phyloP scores from a whole-genome alignment of 2,797 vertebrate species.

The Bovichtus variegatus region DNA sequence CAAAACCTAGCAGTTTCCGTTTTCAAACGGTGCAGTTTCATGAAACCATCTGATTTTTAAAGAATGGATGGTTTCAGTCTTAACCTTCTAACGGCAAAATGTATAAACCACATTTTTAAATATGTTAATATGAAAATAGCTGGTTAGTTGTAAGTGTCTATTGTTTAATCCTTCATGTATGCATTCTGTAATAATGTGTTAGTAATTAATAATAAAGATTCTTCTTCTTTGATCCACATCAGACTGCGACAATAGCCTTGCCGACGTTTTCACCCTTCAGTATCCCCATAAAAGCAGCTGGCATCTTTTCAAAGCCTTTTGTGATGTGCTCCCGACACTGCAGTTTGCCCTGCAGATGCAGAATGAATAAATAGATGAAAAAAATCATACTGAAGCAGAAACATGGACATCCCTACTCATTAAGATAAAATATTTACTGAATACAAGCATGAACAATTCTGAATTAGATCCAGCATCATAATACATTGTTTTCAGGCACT shows the following conservation, averaged over 20 bases:
- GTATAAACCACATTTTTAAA: background rate
- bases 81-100: background rate
- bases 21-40: background rate
- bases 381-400: background rate
- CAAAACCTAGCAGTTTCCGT: background rate
- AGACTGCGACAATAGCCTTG: constrained; percentile 89
- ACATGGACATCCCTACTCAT: background rate
- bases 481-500: constrained; percentile 10
- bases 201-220: background rate
- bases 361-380: constrained; percentile 30
- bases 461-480: background rate
- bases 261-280: constrained; percentile 90
- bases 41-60: background rate
- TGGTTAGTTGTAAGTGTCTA: background rate
- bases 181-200: background rate
- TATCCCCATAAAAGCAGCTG: constrained; percentile 91
- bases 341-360: constrained; percentile 87
- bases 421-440: background rate
- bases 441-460: background rate
- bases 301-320: constrained; percentile 93
- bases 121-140: background rate
- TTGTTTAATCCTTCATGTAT: constrained; percentile 16
- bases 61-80: background rate
- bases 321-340: constrained; percentile 86
- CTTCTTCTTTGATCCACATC: constrained; percentile 48